A percentile compares a stretch with the other conserved stretches of the same genome.
Evolutionary conservation across 2,113 vertebrate species (phyloP).

Genomic region (Otus sunia): DNA sequence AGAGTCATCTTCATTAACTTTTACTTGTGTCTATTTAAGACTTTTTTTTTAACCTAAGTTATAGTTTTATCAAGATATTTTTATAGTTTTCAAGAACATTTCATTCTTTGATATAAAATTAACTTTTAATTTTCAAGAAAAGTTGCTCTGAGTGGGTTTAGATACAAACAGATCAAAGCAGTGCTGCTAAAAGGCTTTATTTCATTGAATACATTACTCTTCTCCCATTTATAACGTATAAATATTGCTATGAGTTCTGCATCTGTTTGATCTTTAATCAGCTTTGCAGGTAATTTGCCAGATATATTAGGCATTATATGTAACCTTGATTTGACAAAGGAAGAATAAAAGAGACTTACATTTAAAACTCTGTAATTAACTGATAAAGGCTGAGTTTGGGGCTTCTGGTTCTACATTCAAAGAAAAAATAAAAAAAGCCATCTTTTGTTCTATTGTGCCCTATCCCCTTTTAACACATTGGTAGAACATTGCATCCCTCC

Average conservation of each 20-base stretch:
- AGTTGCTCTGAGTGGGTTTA: not conserved
- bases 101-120: not conserved
- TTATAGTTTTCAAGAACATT: not conserved
- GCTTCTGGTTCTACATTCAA: not conserved
- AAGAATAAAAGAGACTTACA: not conserved
- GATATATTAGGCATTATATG: not conserved
- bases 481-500: not conserved
- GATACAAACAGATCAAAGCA: not conserved
- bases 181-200: not conserved
- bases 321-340: not conserved
- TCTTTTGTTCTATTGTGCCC: not conserved
- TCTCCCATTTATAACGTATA: not conserved
- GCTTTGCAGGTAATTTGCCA: not conserved
- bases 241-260: not conserved
- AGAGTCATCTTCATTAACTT: not conserved
- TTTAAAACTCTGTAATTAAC: not conserved
- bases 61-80: not conserved
- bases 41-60: not conserved
- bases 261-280: slow-evolving; percentile 7
- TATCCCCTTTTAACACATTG: not conserved
- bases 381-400: not conserved
- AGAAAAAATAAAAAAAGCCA: not conserved
- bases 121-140: not conserved
- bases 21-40: not conserved
- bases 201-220: not conserved